Evolutionary conservation across 2,888 invertebrate species (phyloP), one percentile per base, ranked within the genome.

Genomic region (Vannuccia rotundouncinata): DNA sequence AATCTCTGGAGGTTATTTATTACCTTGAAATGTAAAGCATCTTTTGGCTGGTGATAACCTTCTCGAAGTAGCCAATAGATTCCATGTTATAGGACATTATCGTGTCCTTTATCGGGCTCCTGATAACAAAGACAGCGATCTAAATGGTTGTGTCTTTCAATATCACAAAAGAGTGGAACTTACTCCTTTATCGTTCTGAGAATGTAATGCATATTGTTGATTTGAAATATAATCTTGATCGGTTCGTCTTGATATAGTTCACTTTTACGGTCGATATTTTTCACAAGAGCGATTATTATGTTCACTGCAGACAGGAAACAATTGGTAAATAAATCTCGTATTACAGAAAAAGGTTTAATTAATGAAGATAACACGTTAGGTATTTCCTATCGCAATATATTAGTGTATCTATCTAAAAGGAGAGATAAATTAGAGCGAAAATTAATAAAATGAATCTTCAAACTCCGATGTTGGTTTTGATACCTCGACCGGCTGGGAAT

Each of bases 191-290:
- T 78, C 17, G 78, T 78, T 25, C 59, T 78, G 28, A 28, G 66
- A 78, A 78, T 78, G 59, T 78, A 78, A 45, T 78, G 78, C 13
- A 78, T 27, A 25, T 78, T 78, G 22, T 78, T 78, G 2, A 78
- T 78, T 45, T 78, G 78, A 45, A 78, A 78, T 78, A 78, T 78
- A 28, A 78, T 78, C 59, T 60, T 59, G n/a, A 66, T 59, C 45
- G 66, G 59, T 29, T 78, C 78, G 13, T 78, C 78, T 60, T 17
- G 59, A 45, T 78, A 78, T 28, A 27, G 22, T 5, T 5, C 22
- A 22, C 66, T 66, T 22, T 66, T 66, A 2, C 22, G 66, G 25
- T 66, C 66, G 22, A 66, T 66, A 22, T 66, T 66, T 22, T 66
- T 66, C 22, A 66, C 66, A 2, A 66, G 66, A 13, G 66, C 66